Evolutionary conservation across 1,140 invertebrate species (phyloP), one percentile per base, ranked within the genome.

Genomic region (Episyrphus balteatus): DNA sequence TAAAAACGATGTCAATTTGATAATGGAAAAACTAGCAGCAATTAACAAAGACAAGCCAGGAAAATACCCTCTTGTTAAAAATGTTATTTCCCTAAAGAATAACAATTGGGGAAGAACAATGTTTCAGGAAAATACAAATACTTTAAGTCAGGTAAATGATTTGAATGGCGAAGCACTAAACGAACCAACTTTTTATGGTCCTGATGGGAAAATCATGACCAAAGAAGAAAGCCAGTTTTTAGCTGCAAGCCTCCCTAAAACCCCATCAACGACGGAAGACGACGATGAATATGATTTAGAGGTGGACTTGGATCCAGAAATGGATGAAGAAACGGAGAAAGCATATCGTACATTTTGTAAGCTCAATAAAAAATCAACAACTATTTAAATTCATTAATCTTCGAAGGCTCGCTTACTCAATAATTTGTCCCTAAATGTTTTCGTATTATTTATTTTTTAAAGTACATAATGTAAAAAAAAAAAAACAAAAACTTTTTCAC

Each of bases 311-410:
- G 65, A 68, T 47, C 70, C 72, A 5, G 73, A 75, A 64, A 75
- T 75, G 73, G 70, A 73, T 49, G 69, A 72, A 55, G 73, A 75
- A 52, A 72, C 73, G 49, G 70, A 71, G 56, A 68, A 57, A 42
- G 73, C 71, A 44, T 75, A 71, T 52, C 66, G 69, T 53, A 68
- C 72, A 51, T 75, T 74, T 54, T 61, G 70, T 40, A 62, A 61
- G 44, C 53, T 57, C 42, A 48, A 51, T 36, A 53, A 61, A 39
- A 43, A 49, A 48, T 40, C 41, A n/a, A 26, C 21, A 8, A 26
- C 3, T 26, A 26, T 5, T n/a, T n/a, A n/a, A n/a, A n/a, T n/a
- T n/a, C n/a, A n/a, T n/a, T n/a, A n/a, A n/a, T n/a, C n/a, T n/a
- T n/a, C n/a, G n/a, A n/a, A n/a, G n/a, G n/a, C n/a, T n/a, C n/a